A percentile compares a stretch with the other conserved stretches of the same genome.
phyloP scores from a whole-genome alignment of 2,113 vertebrate genomes.

The Paramormyrops kingsleyae region DNA sequence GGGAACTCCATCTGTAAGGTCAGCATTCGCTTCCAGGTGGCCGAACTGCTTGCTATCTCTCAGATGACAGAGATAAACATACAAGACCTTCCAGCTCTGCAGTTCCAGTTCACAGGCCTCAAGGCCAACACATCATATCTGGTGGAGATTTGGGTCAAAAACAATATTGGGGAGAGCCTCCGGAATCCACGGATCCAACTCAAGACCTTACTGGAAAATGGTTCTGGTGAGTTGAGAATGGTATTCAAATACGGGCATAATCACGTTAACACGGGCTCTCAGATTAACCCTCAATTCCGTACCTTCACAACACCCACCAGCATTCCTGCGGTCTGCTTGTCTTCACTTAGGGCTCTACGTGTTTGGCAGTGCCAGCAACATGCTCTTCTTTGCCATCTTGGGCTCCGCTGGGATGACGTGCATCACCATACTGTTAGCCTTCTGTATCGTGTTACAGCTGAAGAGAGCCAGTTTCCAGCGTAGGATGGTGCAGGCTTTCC shows the following conservation, averaged over 20 bases:
- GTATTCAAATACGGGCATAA: background rate
- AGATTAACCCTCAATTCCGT: background rate
- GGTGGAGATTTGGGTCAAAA: slow-evolving; percentile 71
- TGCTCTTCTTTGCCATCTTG: slow-evolving; percentile 80
- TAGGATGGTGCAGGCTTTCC: slow-evolving; percentile 77
- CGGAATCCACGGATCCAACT: slow-evolving; percentile 53
- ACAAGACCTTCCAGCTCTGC: slow-evolving; percentile 54
- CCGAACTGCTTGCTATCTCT: slow-evolving; percentile 59
- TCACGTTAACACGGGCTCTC: background rate
- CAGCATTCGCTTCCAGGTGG: slow-evolving; percentile 71
- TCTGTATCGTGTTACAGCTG: slow-evolving; percentile 77
- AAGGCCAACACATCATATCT: slow-evolving; percentile 66
- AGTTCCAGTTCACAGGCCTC: slow-evolving; percentile 72
- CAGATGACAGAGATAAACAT: slow-evolving; percentile 70
- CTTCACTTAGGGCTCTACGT: slow-evolving; percentile 23
- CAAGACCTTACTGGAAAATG: slow-evolving; percentile 48
- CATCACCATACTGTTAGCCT: slow-evolving; percentile 75
- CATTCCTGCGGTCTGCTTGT: background rate
- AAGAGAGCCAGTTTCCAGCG: slow-evolving; percentile 73
- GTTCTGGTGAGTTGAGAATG: slow-evolving; percentile 28
- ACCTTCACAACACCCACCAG: background rate
- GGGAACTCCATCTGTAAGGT: slow-evolving; percentile 76
- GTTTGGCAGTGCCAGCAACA: slow-evolving; percentile 58
- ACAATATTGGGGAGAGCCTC: slow-evolving; percentile 71
- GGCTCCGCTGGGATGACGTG: slow-evolving; percentile 86